phyloP scores from a whole-genome alignment of 1,140 invertebrate genomes.

The Atta cephalotes region DNA sequence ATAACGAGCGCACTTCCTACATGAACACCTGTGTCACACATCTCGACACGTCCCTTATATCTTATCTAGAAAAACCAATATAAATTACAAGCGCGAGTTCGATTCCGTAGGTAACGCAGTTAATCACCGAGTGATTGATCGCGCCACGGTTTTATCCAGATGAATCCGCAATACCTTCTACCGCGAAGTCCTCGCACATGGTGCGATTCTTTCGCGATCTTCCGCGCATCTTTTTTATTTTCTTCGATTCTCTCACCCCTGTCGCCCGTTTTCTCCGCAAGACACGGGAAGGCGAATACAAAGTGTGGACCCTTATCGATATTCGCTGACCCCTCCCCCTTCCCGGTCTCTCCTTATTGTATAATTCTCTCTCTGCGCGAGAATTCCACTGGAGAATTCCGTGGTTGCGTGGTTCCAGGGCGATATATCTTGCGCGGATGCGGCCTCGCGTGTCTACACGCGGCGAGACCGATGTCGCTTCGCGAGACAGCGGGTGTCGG shows the following conservation, averaged over 20 bases:
- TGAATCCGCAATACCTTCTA: slow-evolving; percentile 75
- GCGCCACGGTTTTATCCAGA: slow-evolving; percentile 74
- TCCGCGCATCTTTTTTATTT: slow-evolving; percentile 37
- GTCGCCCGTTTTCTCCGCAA: background rate
- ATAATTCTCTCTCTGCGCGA: too few relatives aligned
- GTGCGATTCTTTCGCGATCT: slow-evolving; percentile 41
- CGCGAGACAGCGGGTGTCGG: slow-evolving; percentile 79
- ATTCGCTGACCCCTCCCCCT: background rate
- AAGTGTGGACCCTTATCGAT: slow-evolving; percentile 31
- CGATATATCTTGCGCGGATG: slow-evolving; percentile 68
- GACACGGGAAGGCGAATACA: background rate
- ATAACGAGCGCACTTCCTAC: slow-evolving; percentile 51
- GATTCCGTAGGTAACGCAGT: slow-evolving; percentile 72
- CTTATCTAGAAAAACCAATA: slow-evolving; percentile 63
- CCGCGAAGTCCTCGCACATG: slow-evolving; percentile 64
- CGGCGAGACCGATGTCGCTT: slow-evolving; percentile 76
- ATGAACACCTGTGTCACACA: slow-evolving; percentile 48
- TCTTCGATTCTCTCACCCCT: background rate
- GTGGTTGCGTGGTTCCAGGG: background rate
- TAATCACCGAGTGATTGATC: slow-evolving; percentile 77
- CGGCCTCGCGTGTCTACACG: slow-evolving; percentile 78
- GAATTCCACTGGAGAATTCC: slow-evolving; percentile 63
- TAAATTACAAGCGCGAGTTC: slow-evolving; percentile 72
- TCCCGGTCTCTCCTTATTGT: background rate
- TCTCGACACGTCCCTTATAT: slow-evolving; percentile 60